Percentiles rank a stretch among this genome's conserved stretches.
Conservation (phyloP, 2,888 invertebrate species). For the Limnephilus marmoratus region DNA sequence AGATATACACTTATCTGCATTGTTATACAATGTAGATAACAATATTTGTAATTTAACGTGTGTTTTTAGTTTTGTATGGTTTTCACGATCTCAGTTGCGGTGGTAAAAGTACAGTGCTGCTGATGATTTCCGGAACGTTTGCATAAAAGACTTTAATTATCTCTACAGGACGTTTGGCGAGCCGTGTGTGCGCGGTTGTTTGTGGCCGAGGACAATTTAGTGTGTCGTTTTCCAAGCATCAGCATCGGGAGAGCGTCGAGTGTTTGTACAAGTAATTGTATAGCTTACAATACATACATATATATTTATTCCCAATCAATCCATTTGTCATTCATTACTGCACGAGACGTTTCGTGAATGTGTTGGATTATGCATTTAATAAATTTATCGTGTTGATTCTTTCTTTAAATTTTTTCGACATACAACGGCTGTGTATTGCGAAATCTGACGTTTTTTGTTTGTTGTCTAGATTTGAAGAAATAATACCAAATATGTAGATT, state of each 20-base stretch:
- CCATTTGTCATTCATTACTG: slow-evolving; percentile 22
- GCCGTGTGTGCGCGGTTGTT: neutral
- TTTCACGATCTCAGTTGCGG: neutral
- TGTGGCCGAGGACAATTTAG: slow-evolving; percentile 13
- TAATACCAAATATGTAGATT: neutral
- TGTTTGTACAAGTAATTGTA: slow-evolving; percentile 14
- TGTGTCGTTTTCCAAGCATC: slow-evolving; percentile 13
- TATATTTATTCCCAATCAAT: slow-evolving; percentile 15
- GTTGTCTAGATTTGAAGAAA: neutral
- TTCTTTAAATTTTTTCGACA: neutral
- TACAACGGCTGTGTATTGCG: neutral
- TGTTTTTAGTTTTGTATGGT: neutral
- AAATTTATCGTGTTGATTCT: neutral
- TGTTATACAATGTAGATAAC: slow-evolving; percentile 13
- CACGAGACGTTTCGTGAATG: neutral
- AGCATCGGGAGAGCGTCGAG: neutral
- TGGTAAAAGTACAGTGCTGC: neutral
- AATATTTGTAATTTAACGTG: neutral
- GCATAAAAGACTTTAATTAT: slow-evolving; percentile 23
- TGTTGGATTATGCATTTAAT: slow-evolving; percentile 2
- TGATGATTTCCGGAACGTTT: slow-evolving; percentile 3
- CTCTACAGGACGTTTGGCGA: neutral
- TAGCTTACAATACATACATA: slow-evolving; percentile 20
- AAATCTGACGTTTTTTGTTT: neutral
- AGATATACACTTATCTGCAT: neutral